These are phyloP conservation scores for Rhinophrynus dorsalis DNA, from an alignment of 2,797 vertebrate genomes.

Conservation along the genomic window DNA sequence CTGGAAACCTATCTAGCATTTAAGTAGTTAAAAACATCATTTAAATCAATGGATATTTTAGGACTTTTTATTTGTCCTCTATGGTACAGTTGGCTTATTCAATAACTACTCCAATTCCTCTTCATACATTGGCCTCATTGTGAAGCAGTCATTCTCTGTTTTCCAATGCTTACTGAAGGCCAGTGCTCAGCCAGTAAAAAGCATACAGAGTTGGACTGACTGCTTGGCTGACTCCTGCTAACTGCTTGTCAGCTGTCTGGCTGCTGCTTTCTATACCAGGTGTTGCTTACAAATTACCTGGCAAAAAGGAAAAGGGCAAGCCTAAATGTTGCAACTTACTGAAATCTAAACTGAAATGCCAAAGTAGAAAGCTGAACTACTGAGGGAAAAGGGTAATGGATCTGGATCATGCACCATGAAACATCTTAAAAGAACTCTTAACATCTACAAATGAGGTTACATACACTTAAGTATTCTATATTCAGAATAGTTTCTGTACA, in stretches of 20 bases:
- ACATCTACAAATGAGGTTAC: too few relatives aligned
- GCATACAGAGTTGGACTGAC: slow-evolving; percentile 4
- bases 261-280: slow-evolving; percentile 44
- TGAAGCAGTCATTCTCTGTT: neutral
- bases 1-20: too few relatives aligned
- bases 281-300: slow-evolving; percentile 48
- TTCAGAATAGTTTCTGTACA: too few relatives aligned
- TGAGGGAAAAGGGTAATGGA: slow-evolving; percentile 32
- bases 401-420: slow-evolving; percentile 23
- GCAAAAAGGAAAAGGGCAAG: slow-evolving; percentile 46
- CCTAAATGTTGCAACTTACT: slow-evolving; percentile 45
- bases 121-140: too few relatives aligned
- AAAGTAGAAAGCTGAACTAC: slow-evolving; percentile 38
- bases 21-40: too few relatives aligned
- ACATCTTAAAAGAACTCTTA: neutral
- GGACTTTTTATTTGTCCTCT: too few relatives aligned
- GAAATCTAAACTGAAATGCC: slow-evolving; percentile 39
- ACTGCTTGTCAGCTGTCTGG: slow-evolving; percentile 44
- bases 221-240: slow-evolving; percentile 42
- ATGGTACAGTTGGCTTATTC: too few relatives aligned
- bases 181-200: neutral
- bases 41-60: too few relatives aligned
- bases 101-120: too few relatives aligned
- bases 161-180: neutral
- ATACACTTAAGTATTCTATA: too few relatives aligned